These are phyloP conservation scores for Seira ritae DNA, from an alignment of 2,888 invertebrate species.

Conservation along the genomic window DNA sequence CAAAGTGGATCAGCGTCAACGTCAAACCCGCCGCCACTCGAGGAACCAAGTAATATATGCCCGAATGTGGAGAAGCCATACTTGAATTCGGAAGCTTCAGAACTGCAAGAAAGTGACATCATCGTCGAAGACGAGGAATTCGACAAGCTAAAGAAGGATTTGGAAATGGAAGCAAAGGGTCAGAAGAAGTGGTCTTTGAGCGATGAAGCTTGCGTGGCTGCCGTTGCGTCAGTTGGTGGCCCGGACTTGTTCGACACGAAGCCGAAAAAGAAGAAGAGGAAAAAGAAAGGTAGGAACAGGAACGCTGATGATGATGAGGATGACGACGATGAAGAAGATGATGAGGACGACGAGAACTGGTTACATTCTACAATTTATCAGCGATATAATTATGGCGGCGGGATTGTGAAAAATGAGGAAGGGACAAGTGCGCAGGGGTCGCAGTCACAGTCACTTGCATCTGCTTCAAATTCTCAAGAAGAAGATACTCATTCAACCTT, in stretches of 20 bases:
- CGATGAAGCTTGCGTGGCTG: slow-evolving; percentile 44
- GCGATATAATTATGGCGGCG: slow-evolving; percentile 19
- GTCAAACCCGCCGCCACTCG: no score
- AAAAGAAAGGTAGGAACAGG: slow-evolving; percentile 14
- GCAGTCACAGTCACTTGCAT: background rate
- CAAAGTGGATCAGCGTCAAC: background rate
- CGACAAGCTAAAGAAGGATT: background rate
- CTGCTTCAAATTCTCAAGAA: no score
- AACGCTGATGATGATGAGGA: background rate
- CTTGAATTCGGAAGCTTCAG: background rate
- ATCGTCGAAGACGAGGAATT: background rate
- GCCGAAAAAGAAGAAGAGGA: background rate
- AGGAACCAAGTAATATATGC: no score
- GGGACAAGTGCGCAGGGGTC: background rate
- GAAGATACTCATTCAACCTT: no score
- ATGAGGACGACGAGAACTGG: background rate
- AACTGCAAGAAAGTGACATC: background rate
- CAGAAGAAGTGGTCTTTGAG: slow-evolving; percentile 19
- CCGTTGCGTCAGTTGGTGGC: slow-evolving; percentile 24
- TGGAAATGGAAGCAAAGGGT: background rate
- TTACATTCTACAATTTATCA: background rate
- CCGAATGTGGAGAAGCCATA: background rate
- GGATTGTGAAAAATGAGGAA: background rate
- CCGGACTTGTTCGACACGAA: slow-evolving; percentile 25
- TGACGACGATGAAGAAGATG: background rate